These are phyloP conservation scores for Sesamia nonagrioides DNA, from an alignment of 1,140 invertebrate species.

Conservation along the genomic window DNA sequence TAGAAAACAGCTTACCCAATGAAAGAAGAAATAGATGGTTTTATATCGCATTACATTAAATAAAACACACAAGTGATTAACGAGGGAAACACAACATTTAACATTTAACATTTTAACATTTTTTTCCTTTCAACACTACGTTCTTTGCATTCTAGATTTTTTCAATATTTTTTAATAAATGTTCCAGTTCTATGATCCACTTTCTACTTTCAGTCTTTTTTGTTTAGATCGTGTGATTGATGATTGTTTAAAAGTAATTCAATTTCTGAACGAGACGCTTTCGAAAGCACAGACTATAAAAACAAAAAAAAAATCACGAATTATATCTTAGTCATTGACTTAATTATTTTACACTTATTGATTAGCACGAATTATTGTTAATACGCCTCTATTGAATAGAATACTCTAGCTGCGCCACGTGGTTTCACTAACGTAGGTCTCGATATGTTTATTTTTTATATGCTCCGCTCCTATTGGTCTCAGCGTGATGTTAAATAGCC, in stretches of 20 bases:
- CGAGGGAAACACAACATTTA: constrained; percentile 2
- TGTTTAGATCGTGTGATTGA: not conserved
- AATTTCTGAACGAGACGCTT: not conserved
- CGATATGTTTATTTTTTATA: too few species aligned
- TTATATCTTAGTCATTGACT: too few species aligned
- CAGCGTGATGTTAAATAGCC: too few species aligned
- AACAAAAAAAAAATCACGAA: not conserved
- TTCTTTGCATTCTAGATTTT: constrained; percentile 17
- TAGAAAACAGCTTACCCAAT: constrained; percentile 26
- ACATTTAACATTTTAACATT: constrained; percentile 1
- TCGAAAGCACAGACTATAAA: not conserved
- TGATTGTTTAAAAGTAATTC: not conserved
- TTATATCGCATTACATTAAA: constrained; percentile 37
- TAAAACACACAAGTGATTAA: constrained; percentile 21
- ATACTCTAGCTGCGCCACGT: too few species aligned
- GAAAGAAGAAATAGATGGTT: not conserved
- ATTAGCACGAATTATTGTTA: too few species aligned
- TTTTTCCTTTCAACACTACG: not conserved
- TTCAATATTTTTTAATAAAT: constrained; percentile 10
- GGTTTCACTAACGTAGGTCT: too few species aligned
- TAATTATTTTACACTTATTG: too few species aligned
- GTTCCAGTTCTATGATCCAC: not conserved
- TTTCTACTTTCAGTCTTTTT: constrained; percentile 22
- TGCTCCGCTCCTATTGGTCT: too few species aligned
- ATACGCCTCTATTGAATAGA: too few species aligned